Evolutionary conservation across 2,797 vertebrate species (phyloP).

Genomic region (Naso thynnoides): DNA sequence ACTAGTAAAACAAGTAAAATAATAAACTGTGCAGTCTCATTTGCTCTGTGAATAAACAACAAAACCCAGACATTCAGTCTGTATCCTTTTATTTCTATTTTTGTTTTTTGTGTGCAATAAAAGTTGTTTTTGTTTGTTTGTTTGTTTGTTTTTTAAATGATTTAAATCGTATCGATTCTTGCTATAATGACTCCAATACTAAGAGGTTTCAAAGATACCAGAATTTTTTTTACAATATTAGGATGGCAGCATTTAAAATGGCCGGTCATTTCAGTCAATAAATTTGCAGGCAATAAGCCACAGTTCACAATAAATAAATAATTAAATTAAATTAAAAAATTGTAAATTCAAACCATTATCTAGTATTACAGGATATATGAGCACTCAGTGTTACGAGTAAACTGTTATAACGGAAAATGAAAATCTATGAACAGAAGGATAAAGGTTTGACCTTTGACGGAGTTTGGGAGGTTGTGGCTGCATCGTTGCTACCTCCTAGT

Average conservation of each 20-base stretch:
- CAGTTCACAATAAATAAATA: no score
- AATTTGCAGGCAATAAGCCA: not conserved
- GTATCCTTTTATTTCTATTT: no score
- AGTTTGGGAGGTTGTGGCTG: slow-evolving; percentile 2
- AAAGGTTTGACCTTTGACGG: slow-evolving; percentile 46
- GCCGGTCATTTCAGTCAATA: not conserved
- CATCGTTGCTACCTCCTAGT: slow-evolving; percentile 47
- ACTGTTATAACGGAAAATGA: not conserved
- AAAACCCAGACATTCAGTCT: no score
- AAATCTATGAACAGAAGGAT: not conserved
- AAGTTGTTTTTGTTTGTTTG: no score
- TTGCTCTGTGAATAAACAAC: not conserved
- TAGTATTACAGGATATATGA: not conserved
- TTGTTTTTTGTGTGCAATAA: no score
- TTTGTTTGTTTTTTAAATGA: not conserved
- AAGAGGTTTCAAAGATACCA: not conserved
- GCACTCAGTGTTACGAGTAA: not conserved
- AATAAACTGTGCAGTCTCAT: not conserved
- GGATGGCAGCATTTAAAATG: slow-evolving; percentile 3
- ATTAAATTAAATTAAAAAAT: no score
- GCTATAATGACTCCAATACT: not conserved
- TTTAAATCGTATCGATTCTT: not conserved
- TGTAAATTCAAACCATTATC: not conserved
- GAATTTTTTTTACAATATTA: not conserved
- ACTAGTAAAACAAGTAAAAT: not conserved